Evolutionary conservation across 2,797 vertebrate genomes (phyloP).

Genomic region (Typhlichthys eigenmanni): DNA sequence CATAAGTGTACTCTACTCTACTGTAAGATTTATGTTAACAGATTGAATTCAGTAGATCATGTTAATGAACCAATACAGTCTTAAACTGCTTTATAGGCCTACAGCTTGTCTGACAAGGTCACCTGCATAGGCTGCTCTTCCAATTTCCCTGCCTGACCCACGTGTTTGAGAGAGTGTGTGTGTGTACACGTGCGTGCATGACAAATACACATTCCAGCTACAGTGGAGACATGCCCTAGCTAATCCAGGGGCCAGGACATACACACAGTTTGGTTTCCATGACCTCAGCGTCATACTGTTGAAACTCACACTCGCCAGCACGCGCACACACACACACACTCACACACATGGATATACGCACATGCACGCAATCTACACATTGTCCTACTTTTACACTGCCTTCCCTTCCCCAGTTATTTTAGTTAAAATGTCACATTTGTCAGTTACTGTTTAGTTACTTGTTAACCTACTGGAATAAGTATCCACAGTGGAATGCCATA

Average conservation of each 20-base stretch:
- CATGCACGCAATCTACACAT: conserved; percentile 1
- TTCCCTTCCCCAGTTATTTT: conserved; percentile 8
- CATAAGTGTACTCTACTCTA: conserved; percentile 29
- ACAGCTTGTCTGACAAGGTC: conserved; percentile 41
- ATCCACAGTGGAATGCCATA: conserved; percentile 43
- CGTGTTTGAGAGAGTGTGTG: conserved; percentile 21
- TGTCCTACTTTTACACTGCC: conserved; percentile 28
- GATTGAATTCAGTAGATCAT: conserved; percentile 20
- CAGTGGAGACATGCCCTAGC: conserved; percentile 60
- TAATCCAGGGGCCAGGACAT: conserved; percentile 61
- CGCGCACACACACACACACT: conserved; percentile 13
- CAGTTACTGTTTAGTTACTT: conserved; percentile 51
- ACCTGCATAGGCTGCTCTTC: conserved; percentile 22
- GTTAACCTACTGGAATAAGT: conserved; percentile 51
- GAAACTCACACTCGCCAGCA: conserved; percentile 27
- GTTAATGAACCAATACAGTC: conserved; percentile 29
- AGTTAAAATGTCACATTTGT: conserved; percentile 42
- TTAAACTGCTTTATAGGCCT: conserved; percentile 22
- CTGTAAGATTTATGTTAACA: conserved; percentile 22
- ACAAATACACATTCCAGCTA: conserved; percentile 59
- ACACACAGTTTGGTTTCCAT: conserved; percentile 68
- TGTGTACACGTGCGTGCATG: not conserved
- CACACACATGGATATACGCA: conserved; percentile 3
- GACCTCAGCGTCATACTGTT: conserved; percentile 65
- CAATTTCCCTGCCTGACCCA: conserved; percentile 39